Percentiles rank a stretch among this genome's conserved stretches.
These are phyloP conservation scores for Chloropsis cyanopogon DNA, from an alignment of 2,113 vertebrate species.

Conservation along the genomic window DNA sequence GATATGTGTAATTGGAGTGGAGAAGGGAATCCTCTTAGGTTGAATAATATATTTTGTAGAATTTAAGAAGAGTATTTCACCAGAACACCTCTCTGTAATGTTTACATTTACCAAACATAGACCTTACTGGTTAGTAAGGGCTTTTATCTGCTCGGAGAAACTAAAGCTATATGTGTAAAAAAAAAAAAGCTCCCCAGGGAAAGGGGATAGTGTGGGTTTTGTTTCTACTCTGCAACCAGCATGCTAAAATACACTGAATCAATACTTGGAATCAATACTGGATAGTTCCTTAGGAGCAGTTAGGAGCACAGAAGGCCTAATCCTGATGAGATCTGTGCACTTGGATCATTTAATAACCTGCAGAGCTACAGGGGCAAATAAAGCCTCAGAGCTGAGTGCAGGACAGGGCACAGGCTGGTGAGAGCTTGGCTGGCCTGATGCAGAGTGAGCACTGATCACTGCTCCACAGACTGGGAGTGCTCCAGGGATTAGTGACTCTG, in stretches of 20 bases:
- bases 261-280: background rate
- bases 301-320: background rate
- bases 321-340: background rate
- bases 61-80: background rate
- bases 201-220: background rate
- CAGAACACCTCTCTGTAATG: background rate
- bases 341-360: background rate
- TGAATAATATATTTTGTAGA: background rate
- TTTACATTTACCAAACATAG: background rate
- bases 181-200: background rate
- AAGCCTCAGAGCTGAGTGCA: accelerated
- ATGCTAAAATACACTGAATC: background rate
- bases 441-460: accelerated
- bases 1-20: background rate
- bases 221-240: background rate
- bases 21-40: background rate
- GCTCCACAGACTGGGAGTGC: background rate
- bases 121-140: background rate
- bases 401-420: background rate
- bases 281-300: background rate
- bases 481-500: background rate
- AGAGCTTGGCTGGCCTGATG: accelerated
- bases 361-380: background rate
- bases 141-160: background rate
- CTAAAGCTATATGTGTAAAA: background rate